A percentile compares a stretch with the other conserved stretches of the same genome.
Conservation (phyloP, 1,140 invertebrate species). For the Heterodera schachtii region DNA sequence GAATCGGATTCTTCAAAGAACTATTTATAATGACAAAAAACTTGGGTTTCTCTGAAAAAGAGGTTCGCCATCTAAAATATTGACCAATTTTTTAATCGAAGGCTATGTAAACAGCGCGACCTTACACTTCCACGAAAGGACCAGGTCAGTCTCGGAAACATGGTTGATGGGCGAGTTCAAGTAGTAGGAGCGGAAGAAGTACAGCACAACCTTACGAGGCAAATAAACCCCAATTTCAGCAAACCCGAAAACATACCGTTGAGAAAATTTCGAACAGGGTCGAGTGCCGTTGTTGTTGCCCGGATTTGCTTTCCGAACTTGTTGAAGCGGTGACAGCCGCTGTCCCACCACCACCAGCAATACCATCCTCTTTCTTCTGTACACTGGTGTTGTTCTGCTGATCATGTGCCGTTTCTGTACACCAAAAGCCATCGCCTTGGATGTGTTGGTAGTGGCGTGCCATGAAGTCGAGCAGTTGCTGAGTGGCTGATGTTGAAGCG, state of each 20-base stretch:
- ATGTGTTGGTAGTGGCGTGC: slow-evolving; percentile 58
- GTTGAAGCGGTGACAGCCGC: neutral
- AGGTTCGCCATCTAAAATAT: too few species aligned
- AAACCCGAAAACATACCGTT: slow-evolving; percentile 24
- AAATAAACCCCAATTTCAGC: neutral
- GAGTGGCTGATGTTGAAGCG: neutral
- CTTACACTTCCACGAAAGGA: slow-evolving; percentile 61
- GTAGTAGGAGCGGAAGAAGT: slow-evolving; percentile 64
- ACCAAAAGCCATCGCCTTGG: slow-evolving; percentile 62
- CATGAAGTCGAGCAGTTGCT: slow-evolving; percentile 54
- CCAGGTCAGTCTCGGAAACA: slow-evolving; percentile 55
- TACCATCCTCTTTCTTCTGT: slow-evolving; percentile 9
- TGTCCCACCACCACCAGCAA: slow-evolving; percentile 8
- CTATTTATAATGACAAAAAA: too few species aligned
- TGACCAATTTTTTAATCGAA: neutral
- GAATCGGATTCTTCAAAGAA: too few species aligned
- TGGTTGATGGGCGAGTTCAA: slow-evolving; percentile 61
- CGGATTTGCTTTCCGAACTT: slow-evolving; percentile 18
- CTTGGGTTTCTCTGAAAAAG: too few species aligned
- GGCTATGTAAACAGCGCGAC: slow-evolving; percentile 15
- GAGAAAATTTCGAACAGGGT: slow-evolving; percentile 50
- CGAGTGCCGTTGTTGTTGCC: slow-evolving; percentile 40
- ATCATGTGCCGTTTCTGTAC: neutral
- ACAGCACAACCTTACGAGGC: slow-evolving; percentile 52
- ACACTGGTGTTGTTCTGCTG: too few species aligned